Base-by-base conservation (phyloP, 2,113 vertebrate genomes). In the Oncorhynchus mykiss region DNA sequence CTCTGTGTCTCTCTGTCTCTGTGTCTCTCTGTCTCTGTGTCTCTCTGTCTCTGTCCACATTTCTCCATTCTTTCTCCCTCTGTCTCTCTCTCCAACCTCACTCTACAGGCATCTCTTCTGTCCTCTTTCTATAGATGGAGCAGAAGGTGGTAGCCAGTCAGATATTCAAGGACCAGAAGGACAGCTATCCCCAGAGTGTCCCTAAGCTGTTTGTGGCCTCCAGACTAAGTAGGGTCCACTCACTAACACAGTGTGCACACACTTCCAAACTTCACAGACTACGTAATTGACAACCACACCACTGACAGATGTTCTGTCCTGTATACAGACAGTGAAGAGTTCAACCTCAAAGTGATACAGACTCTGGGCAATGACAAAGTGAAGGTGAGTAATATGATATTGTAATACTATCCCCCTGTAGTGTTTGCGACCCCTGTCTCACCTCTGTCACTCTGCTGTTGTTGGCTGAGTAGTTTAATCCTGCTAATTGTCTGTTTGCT, bases 71-170 rank as follows among this genome's bases (percentile, higher is more conserved):
- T 45, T 8, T 54, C 29, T 57, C n/a, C 0, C 69, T 48, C 20
- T 14, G 4, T 45, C 11, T 11, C 39, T 74, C 45, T 66, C 9
- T 45, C 9, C 24, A 22, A 39, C 60, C 48, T 39, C 25, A 57
- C 60, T 27, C 27, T 74, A 11, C 8, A 20, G 62, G 60, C 20
- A 20, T 22, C 5, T 22, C 59, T 16, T 22, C n/a, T 54, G 12
- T 22, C n/a, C 59, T 62, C 59, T 62, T 8, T 62, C 20, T 62
- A 62, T 87, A 99, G 98, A 83, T 99, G 90, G 95, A 96, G 87
- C 97, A 98, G 78, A 99, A 99, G 88, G 95, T 96, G 6, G 92
- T 96, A 25, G 98, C 98, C 81, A 99, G 97, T 86, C 95, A 96
- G 82, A 93, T 99, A 85, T 99, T 99, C 90, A 97, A 95, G 82